Conservation (phyloP, 2,888 invertebrate genomes). For the Orchesellides sinensis region DNA sequence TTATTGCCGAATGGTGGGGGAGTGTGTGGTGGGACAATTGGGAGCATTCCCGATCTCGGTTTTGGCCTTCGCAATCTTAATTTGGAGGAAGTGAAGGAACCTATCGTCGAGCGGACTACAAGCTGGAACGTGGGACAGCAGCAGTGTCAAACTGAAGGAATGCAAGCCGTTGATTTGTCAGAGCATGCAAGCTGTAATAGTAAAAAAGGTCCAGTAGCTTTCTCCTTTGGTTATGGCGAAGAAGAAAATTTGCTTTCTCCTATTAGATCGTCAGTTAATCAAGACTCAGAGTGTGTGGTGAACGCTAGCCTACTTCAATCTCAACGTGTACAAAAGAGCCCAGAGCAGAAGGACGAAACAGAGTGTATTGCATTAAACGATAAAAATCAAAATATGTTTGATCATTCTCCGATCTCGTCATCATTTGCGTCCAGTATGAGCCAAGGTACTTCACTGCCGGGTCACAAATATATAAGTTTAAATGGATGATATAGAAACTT, state of each 20-base stretch:
- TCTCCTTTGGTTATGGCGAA: slow-evolving; percentile 65
- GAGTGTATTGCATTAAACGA: too few relatives aligned
- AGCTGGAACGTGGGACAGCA: slow-evolving; percentile 35
- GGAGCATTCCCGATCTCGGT: slow-evolving; percentile 77
- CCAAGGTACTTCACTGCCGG: neutral
- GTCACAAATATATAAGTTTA: neutral
- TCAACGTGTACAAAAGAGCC: slow-evolving; percentile 18
- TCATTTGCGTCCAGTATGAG: neutral
- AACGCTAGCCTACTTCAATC: neutral
- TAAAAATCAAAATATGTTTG: neutral
- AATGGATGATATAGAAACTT: slow-evolving; percentile 44
- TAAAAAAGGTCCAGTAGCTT: too few relatives aligned
- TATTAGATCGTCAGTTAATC: slow-evolving; percentile 25
- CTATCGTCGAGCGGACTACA: slow-evolving; percentile 41
- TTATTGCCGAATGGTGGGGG: slow-evolving; percentile 39
- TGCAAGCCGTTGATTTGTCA: neutral
- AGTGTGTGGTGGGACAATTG: slow-evolving; percentile 76
- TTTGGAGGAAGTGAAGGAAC: slow-evolving; percentile 65
- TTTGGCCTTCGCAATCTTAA: slow-evolving; percentile 76
- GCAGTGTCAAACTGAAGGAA: neutral
- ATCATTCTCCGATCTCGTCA: neutral
- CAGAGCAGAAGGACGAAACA: neutral
- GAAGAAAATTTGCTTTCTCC: slow-evolving; percentile 57
- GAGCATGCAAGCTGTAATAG: neutral
- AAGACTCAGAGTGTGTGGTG: neutral